Base-by-base conservation (phyloP, 2,888 invertebrate species). In the Hemicrepidius hirtus region DNA sequence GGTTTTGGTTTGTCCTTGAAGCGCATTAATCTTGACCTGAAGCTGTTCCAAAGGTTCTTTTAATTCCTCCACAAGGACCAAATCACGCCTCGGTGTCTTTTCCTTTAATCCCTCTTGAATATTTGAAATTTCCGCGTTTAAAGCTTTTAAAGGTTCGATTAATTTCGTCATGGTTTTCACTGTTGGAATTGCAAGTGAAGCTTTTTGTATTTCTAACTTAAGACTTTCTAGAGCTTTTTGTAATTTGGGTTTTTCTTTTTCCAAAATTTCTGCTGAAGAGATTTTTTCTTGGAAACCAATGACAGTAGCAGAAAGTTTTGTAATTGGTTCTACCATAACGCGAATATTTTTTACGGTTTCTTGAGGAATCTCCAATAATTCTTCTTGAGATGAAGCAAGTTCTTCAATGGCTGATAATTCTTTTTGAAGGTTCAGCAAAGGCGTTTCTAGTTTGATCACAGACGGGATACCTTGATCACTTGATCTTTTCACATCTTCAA, bases 81-180 rank as follows among this genome's bases (percentile, higher is more conserved):
- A 4, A 28, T 66, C 16, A 0, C 28, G 37, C 20, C 40, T 55
- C 10, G 50, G 10, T 21, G 16, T 6, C 7, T 64, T 64, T 10
- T 64, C 35, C 24, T 53, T 35, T 24, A 65, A 41, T 1, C 41
- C 41, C 10, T 65, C 65, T 53, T 41, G n/a, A 46, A 67, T 35
- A 9, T 40, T n/a, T 10, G 35, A 16, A 9, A 67, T 44, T 32
- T 28, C 57, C 0, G 55, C 40, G 9, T 4, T 37, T 41, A 65
- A 32, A 35, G 9, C 10, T 55, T 28, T 4, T 12, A 55, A 9
- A 13, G 28, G 28, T 55, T 55, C 6, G 12, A 9, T 6, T 49
- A 49, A 21, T 18, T 3, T 35, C 1, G 16, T 35, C 18, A 55
- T 16, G 7, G 21, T 21, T 12, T 59, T 62, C 1, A 62, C 20